These are phyloP conservation scores for Donacobius atricapilla DNA, from an alignment of 2,113 vertebrate species.

Conservation along the genomic window DNA sequence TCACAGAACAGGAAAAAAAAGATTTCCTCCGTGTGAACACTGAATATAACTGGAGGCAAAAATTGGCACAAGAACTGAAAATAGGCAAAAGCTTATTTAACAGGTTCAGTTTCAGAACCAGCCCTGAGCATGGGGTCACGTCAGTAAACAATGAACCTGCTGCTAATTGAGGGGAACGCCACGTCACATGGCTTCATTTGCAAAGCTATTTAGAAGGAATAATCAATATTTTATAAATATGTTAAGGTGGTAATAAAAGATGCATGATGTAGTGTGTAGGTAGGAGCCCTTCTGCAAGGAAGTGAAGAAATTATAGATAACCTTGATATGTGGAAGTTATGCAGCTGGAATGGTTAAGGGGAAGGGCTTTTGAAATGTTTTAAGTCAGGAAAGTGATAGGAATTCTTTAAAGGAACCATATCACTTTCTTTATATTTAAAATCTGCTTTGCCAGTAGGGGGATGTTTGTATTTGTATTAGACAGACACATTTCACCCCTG, in stretches of 20 bases:
- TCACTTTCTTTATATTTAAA: neutral
- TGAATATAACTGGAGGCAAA: neutral
- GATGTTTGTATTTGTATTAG: neutral
- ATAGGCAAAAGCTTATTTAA: neutral
- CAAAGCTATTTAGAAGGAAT: constrained; percentile 52
- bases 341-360: constrained; percentile 48
- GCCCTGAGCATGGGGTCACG: neutral
- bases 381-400: neutral
- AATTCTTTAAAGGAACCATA: constrained; percentile 13
- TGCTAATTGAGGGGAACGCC: constrained; percentile 49
- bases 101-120: neutral
- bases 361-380: neutral
- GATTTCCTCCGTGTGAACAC: neutral
- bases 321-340: constrained; percentile 44
- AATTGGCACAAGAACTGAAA: neutral
- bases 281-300: constrained; percentile 62
- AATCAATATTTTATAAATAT: constrained; percentile 76
- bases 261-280: constrained; percentile 66
- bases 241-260: constrained; percentile 74
- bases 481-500: neutral
- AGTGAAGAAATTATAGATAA: constrained; percentile 66
- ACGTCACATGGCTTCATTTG: constrained; percentile 13
- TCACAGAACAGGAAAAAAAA: neutral
- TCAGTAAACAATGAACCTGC: neutral
- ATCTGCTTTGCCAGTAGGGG: neutral